phyloP scores from a whole-genome alignment of 2,888 invertebrate species.

The Shargacucullia verbasci region DNA sequence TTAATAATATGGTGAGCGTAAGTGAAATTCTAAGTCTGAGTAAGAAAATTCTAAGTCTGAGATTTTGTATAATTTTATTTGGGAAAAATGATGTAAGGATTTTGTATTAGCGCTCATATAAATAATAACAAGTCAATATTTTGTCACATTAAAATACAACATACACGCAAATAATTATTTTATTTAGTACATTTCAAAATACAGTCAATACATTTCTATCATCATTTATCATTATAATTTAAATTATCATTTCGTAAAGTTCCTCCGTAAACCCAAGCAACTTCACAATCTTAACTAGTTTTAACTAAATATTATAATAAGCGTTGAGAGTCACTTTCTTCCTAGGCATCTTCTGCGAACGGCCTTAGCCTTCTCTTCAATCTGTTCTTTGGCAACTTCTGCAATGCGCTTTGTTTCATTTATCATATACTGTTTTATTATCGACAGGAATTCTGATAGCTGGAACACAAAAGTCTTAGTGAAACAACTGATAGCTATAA shows the following conservation, averaged over 20 bases:
- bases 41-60: too few relatives aligned
- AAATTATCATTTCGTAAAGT: neutral
- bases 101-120: too few relatives aligned
- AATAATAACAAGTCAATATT: too few relatives aligned
- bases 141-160: slow-evolving; percentile 5
- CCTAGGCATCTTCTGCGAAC: slow-evolving; percentile 66
- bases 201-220: slow-evolving; percentile 22
- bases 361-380: slow-evolving; percentile 71
- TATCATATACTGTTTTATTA: slow-evolving; percentile 82
- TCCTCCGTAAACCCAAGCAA: neutral
- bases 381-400: slow-evolving; percentile 71
- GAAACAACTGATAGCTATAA: too few relatives aligned
- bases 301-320: slow-evolving; percentile 2
- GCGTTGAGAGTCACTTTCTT: slow-evolving; percentile 60
- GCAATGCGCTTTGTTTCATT: slow-evolving; percentile 76
- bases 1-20: too few relatives aligned
- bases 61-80: too few relatives aligned
- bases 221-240: too few relatives aligned
- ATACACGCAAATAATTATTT: slow-evolving; percentile 10
- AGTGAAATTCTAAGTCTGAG: too few relatives aligned
- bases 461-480: too few relatives aligned
- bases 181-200: slow-evolving; percentile 20
- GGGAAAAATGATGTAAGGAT: too few relatives aligned
- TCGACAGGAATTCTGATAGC: slow-evolving; percentile 86
- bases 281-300: neutral